Percentiles rank a stretch among this genome's conserved stretches.
phyloP scores from a whole-genome alignment of 1,140 invertebrate species.

The Drosophila bifasciata region DNA sequence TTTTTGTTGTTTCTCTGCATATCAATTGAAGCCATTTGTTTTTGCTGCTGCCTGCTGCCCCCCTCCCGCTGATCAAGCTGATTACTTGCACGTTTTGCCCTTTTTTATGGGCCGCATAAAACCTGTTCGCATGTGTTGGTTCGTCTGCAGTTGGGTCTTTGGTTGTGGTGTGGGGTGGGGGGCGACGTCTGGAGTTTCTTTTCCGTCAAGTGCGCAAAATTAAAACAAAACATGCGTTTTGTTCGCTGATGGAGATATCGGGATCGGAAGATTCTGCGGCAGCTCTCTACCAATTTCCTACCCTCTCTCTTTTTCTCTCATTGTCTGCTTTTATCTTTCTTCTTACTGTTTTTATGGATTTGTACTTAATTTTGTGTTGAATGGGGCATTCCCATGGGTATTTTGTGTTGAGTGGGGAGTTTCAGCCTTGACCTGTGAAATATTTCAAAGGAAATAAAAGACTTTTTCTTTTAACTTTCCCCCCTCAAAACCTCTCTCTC shows the following conservation, averaged over 20 bases:
- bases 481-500: too few relatives aligned
- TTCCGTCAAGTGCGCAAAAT: constrained; percentile 60
- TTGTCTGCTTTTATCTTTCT: neutral
- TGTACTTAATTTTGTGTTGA: constrained; percentile 8
- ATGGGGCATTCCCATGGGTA: neutral
- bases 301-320: too few relatives aligned
- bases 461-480: neutral
- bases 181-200: constrained; percentile 47
- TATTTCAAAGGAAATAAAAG: constrained; percentile 16
- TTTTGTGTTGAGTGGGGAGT: too few relatives aligned
- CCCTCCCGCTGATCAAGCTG: constrained; percentile 1
- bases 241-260: constrained; percentile 59
- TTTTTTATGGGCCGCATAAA: constrained; percentile 48
- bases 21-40: constrained; percentile 40
- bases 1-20: constrained; percentile 49
- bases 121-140: constrained; percentile 51
- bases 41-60: constrained; percentile 2
- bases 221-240: constrained; percentile 81
- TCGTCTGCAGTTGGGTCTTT: neutral
- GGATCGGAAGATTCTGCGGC: constrained; percentile 43
- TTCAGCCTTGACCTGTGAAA: neutral
- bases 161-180: neutral
- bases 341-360: constrained; percentile 21
- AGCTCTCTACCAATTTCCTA: neutral
- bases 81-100: constrained; percentile 44